Conservation (phyloP, 92 coral and sea anemone species). For the Heteractis magnifica region DNA sequence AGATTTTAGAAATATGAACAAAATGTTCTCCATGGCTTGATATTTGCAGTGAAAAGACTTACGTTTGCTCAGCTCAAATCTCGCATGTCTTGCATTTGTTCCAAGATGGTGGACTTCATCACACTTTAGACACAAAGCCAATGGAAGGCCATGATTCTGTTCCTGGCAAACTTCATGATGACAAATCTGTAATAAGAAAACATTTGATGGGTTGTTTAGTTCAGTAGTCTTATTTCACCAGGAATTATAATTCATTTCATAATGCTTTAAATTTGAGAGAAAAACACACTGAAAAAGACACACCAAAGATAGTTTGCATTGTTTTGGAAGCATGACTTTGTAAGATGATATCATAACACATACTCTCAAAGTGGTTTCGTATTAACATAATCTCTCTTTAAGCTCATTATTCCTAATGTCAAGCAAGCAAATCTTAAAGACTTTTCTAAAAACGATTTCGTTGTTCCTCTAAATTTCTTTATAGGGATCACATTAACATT, state of each 20-base stretch:
- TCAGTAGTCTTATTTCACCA: no score
- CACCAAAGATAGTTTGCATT: background rate
- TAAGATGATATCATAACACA: background rate
- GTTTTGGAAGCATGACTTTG: background rate
- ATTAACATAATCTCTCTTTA: background rate
- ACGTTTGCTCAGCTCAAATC: slow-evolving; percentile 64
- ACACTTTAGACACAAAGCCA: slow-evolving; percentile 83
- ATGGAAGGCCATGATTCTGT: slow-evolving; percentile 61
- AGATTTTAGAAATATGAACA: no score
- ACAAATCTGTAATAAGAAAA: slow-evolving; percentile 58
- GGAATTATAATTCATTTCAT: no score
- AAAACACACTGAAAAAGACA: background rate
- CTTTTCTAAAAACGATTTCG: background rate
- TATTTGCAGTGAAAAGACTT: background rate
- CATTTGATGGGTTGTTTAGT: background rate
- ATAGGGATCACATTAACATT: background rate
- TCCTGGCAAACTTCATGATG: slow-evolving; percentile 95
- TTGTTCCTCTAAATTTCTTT: background rate
- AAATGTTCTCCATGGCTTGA: background rate
- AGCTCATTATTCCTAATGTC: background rate
- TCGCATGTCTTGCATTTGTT: slow-evolving; percentile 70
- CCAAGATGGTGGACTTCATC: slow-evolving; percentile 86
- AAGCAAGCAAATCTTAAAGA: background rate
- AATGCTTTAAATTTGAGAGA: no score
- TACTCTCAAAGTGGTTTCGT: background rate